Evolutionary conservation across 1,140 invertebrate genomes (phyloP), one percentile per base, ranked within the genome.

Genomic region (Hycleus phaleratus): DNA sequence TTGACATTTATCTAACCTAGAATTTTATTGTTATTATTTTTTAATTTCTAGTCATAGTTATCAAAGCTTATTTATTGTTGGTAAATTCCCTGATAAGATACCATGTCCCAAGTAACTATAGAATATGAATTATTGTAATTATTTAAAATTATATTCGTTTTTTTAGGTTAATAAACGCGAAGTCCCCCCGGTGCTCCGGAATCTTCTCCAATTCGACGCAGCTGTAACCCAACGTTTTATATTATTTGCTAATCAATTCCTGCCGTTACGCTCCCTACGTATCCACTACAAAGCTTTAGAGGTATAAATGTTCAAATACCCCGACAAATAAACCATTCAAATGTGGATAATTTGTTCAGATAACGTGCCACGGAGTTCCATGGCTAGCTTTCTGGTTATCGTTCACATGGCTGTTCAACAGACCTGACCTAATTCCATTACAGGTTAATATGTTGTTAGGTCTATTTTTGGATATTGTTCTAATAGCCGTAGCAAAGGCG

Each of bases 301-400:
- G 78, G 83, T 88, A 78, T 67, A 45, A 47, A 56, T 48, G 11
- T 18, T 18, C 26, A 26, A 54, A 39, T 38, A 57, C 45, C 38
- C 46, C 32, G 57, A 58, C 18, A 49, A 18, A 18, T 18, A 12
- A 38, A 57, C 46, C 38, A 12, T 25, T 62, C 24, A 46, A 49
- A 38, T 18, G 32, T 56, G 25, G 47, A 45, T 52, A 63, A 54
- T 42, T 59, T 50, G 47, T 45, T 72, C 18, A 94, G 87, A 81
- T 89, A 67, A 90, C 90, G 3, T 94, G 92, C 68, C 89, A 95
- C 79, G 92, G 92, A n/a, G 81, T 94, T 56, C 79, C 85, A 4
- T 96, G 93, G 93, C 71, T 95, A 12, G 75, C 80, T 4, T 78
- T 79, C 4, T 86, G 84, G 80, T 73, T 91, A 4, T 81, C 82